A percentile compares a stretch with the other conserved stretches of the same genome.
Conservation (phyloP, 2,888 invertebrate species). For the Agrotis exclamationis region DNA sequence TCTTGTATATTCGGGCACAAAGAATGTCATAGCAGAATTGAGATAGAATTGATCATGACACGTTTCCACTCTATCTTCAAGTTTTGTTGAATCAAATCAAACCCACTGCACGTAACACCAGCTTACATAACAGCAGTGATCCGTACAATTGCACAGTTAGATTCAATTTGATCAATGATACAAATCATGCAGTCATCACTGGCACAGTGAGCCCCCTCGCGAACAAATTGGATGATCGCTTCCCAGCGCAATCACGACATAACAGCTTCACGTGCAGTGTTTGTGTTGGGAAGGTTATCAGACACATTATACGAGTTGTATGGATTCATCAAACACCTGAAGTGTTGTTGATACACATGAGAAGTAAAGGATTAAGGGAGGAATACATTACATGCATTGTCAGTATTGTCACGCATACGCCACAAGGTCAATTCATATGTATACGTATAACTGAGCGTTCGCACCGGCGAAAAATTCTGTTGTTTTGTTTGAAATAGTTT, state of each 20-base stretch:
- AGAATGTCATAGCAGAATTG: no score
- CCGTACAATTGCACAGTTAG: slow-evolving; percentile 48
- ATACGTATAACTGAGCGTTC: not conserved
- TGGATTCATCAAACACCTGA: slow-evolving; percentile 48
- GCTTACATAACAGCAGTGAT: slow-evolving; percentile 20
- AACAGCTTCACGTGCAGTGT: slow-evolving; percentile 28
- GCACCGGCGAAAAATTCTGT: not conserved
- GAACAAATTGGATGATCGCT: slow-evolving; percentile 77
- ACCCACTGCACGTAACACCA: slow-evolving; percentile 2
- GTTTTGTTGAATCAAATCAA: not conserved
- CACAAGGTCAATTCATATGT: no score
- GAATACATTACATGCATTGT: not conserved
- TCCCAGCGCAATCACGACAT: slow-evolving; percentile 70
- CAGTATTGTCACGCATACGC: not conserved
- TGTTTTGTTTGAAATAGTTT: no score
- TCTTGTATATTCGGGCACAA: no score
- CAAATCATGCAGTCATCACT: slow-evolving; percentile 48
- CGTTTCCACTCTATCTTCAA: no score
- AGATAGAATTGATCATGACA: no score
- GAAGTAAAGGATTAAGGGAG: not conserved
- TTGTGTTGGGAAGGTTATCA: slow-evolving; percentile 32
- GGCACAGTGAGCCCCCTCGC: slow-evolving; percentile 54
- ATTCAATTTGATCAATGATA: slow-evolving; percentile 61
- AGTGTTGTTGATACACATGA: slow-evolving; percentile 3
- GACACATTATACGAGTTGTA: slow-evolving; percentile 40